These are phyloP conservation scores for Drosophila mojavensis DNA, from an alignment of 1,140 invertebrate genomes.

Conservation along the genomic window DNA sequence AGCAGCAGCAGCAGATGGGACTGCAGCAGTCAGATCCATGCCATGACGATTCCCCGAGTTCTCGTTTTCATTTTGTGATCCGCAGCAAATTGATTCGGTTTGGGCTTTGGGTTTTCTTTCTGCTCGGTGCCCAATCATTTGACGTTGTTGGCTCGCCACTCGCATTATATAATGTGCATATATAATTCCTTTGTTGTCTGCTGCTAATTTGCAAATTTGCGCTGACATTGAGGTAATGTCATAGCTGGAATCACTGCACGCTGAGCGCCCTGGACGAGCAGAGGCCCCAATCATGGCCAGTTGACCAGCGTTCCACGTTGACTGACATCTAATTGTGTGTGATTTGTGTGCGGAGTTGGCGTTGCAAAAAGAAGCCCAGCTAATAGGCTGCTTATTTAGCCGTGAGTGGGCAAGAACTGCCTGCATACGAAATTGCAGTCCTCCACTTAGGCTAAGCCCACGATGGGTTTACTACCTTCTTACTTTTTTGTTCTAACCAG, in stretches of 20 bases:
- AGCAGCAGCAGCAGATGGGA: background rate
- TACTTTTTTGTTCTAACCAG: background rate
- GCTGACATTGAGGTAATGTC: conserved; percentile 73
- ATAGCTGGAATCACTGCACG: conserved; percentile 34
- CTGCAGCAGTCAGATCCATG: conserved; percentile 7
- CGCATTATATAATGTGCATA: conserved; percentile 68
- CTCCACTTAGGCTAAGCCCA: conserved; percentile 24
- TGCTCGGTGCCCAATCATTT: conserved; percentile 36
- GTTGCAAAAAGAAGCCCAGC: conserved; percentile 31
- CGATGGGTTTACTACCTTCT: background rate
- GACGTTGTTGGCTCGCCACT: conserved; percentile 46
- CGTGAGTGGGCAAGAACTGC: conserved; percentile 21
- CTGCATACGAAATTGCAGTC: conserved; percentile 16
- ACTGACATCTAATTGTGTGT: conserved; percentile 67
- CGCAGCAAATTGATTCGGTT: conserved; percentile 71
- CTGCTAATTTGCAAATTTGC: conserved; percentile 69
- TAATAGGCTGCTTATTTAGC: conserved; percentile 34
- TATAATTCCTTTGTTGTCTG: conserved; percentile 78
- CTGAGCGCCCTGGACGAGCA: background rate
- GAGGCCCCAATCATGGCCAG: conserved; percentile 31
- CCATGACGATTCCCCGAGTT: conserved; percentile 42
- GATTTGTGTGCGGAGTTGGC: conserved; percentile 32
- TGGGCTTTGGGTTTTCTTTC: conserved; percentile 25
- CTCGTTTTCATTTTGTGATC: conserved; percentile 64
- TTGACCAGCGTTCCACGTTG: conserved; percentile 47